Evolutionary conservation across 1,140 invertebrate species (phyloP).

Genomic region (Euwallacea fornicatus): DNA sequence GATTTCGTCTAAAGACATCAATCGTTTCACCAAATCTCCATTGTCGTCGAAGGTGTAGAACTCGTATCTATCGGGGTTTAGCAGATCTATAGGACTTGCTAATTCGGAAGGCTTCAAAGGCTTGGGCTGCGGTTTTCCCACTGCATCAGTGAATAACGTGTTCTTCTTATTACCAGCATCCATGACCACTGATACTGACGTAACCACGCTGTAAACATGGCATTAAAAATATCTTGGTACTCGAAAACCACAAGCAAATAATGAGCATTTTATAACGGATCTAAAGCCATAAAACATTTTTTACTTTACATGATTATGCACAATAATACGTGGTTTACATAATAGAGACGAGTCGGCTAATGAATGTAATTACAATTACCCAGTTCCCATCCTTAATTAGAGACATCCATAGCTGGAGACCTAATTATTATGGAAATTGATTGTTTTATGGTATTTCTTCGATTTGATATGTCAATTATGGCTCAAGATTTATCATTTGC

Average conservation of each 20-base stretch:
- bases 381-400: conserved; percentile 18
- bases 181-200: conserved; percentile 64
- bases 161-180: conserved; percentile 60
- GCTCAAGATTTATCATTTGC: neutral
- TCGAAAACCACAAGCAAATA: too few relatives aligned
- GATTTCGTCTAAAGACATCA: conserved; percentile 82
- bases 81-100: conserved; percentile 73
- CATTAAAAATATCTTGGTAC: too few relatives aligned
- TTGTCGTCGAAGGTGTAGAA: conserved; percentile 82
- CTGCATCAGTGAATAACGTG: conserved; percentile 61
- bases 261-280: conserved; percentile 16
- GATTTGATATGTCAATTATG: neutral
- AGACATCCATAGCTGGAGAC: too few relatives aligned
- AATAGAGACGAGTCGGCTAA: conserved; percentile 8
- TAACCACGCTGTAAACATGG: conserved; percentile 58
- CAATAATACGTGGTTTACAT: conserved; percentile 8
- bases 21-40: conserved; percentile 75
- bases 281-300: conserved; percentile 1
- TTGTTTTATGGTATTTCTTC: too few relatives aligned
- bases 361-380: conserved; percentile 11
- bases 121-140: conserved; percentile 62
- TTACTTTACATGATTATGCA: conserved; percentile 17
- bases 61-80: conserved; percentile 79
- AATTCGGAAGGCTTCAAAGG: conserved; percentile 58
- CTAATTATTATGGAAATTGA: too few relatives aligned